Percentiles rank a stretch among this genome's conserved stretches.
Evolutionary conservation across 1,140 invertebrate species (phyloP).

Genomic region (Saxidomus purpurata): DNA sequence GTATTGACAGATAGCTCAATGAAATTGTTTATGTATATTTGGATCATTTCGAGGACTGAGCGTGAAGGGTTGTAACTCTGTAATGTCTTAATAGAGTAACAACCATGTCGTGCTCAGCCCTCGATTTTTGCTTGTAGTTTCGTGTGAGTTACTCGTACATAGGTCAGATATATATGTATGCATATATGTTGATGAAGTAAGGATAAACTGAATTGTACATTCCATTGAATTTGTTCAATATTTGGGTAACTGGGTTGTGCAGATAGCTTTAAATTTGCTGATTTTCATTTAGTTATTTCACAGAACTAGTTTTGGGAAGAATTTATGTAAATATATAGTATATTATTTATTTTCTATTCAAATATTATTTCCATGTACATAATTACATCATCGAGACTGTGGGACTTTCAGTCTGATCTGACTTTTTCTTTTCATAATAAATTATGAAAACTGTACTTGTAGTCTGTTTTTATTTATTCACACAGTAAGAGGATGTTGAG

Average conservation of each 20-base stretch:
- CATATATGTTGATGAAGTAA: too few species aligned
- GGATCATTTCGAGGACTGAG: too few species aligned
- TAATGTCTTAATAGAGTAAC: too few species aligned
- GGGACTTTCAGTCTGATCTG: slow-evolving; percentile 33
- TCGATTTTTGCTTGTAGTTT: too few species aligned
- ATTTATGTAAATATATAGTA: slow-evolving; percentile 32
- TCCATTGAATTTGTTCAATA: not conserved
- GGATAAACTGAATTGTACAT: not conserved
- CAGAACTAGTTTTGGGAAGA: not conserved
- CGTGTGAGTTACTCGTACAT: too few species aligned
- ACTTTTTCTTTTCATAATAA: slow-evolving; percentile 53
- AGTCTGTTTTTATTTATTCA: not conserved
- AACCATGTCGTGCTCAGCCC: too few species aligned
- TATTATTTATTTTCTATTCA: slow-evolving; percentile 30
- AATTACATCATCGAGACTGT: not conserved
- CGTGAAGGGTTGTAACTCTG: too few species aligned
- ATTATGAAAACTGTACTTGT: slow-evolving; percentile 11
- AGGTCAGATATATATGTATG: too few species aligned
- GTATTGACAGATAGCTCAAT: too few species aligned
- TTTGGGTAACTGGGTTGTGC: not conserved
- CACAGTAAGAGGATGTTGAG: too few species aligned
- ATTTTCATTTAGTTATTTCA: not conserved
- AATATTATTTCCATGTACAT: not conserved
- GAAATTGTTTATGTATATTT: too few species aligned
- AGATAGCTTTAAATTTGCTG: slow-evolving; percentile 11